Conservation (phyloP, 2,888 invertebrate genomes). For the Epinotia nisella region DNA sequence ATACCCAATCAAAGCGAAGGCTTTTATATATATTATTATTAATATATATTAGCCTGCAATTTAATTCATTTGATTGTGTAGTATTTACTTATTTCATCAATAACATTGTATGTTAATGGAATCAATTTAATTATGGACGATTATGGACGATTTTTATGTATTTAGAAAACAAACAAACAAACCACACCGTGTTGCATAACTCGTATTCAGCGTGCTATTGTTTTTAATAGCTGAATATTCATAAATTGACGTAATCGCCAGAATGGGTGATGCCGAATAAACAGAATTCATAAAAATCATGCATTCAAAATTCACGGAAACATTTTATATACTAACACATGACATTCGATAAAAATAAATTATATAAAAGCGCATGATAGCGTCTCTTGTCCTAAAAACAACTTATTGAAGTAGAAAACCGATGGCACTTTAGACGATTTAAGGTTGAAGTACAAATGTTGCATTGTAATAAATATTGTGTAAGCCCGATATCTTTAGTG, state of each 20-base stretch:
- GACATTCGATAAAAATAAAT: not conserved
- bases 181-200: not conserved
- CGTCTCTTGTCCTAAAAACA: not conserved
- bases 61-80: no score
- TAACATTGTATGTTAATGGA: no score
- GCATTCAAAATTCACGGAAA: not conserved
- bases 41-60: no score
- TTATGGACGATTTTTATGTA: no score
- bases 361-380: not conserved
- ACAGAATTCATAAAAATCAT: no score
- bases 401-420: not conserved
- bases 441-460: not conserved
- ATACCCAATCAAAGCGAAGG: no score
- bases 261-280: not conserved
- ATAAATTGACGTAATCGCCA: not conserved
- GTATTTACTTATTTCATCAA: no score
- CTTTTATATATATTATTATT: no score
- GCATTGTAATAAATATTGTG: constrained; percentile 41
- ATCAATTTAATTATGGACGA: no score
- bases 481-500: constrained; percentile 41
- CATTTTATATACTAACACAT: not conserved
- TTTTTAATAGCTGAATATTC: not conserved
- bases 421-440: not conserved
- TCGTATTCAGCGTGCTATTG: not conserved
- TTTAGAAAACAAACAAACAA: no score